Evolutionary conservation across 2,797 vertebrate genomes (phyloP).

Genomic region (Anableps anableps): DNA sequence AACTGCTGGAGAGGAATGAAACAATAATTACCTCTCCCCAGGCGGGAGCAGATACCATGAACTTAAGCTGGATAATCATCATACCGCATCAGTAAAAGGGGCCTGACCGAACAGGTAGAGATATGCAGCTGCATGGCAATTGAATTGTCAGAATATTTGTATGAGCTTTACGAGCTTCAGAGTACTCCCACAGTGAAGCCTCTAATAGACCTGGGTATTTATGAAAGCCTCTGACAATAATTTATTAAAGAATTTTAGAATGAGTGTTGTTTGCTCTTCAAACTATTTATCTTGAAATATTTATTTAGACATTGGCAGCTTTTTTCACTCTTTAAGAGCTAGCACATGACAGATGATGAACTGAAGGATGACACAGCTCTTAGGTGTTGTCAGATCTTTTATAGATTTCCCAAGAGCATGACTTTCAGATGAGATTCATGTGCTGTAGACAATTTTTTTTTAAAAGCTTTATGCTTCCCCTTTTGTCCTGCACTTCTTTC

Average conservation of each 20-base stretch:
- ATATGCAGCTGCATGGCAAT: slow-evolving; percentile 36
- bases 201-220: background rate
- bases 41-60: slow-evolving; percentile 43
- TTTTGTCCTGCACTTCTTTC: background rate
- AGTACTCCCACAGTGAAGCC: background rate
- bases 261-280: background rate
- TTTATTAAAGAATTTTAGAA: background rate
- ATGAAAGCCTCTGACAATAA: slow-evolving; percentile 1
- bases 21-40: slow-evolving; percentile 58
- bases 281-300: background rate
- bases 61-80: slow-evolving; percentile 52
- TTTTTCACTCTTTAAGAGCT: background rate
- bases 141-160: slow-evolving; percentile 1
- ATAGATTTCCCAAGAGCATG: background rate
- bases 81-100: slow-evolving; percentile 25
- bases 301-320: background rate
- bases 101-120: slow-evolving; percentile 46
- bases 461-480: background rate
- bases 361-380: background rate
- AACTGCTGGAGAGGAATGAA: slow-evolving; percentile 32
- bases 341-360: background rate
- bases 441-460: background rate
- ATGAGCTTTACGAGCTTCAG: background rate
- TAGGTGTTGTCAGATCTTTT: background rate
- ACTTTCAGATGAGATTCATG: background rate